Percentiles rank a stretch among this genome's conserved stretches.
Evolutionary conservation across 2,797 vertebrate genomes (phyloP).

Genomic region (Sebastes vulpes): DNA sequence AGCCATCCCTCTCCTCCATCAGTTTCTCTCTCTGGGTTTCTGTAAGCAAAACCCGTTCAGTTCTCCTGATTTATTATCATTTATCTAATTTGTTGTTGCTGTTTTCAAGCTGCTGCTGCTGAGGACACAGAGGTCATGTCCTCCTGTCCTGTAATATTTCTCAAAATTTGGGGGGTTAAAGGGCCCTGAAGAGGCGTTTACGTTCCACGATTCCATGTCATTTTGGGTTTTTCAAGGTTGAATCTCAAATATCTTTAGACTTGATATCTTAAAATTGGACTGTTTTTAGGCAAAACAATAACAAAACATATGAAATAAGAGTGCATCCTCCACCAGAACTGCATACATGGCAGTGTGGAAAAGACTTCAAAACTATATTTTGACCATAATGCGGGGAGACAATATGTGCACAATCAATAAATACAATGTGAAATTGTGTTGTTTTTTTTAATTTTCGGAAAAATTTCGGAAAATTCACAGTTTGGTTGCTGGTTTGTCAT

Average conservation of each 20-base stretch:
- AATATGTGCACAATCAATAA: neutral
- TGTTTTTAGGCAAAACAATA: neutral
- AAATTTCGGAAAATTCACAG: no score
- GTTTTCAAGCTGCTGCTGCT: neutral
- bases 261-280: neutral
- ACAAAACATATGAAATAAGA: neutral
- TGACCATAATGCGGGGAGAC: neutral
- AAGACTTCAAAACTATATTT: neutral
- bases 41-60: neutral
- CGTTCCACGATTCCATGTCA: neutral
- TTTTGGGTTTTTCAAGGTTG: no score
- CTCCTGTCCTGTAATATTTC: neutral
- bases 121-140: neutral
- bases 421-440: neutral
- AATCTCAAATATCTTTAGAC: neutral
- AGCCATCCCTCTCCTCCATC: neutral
- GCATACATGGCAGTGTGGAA: neutral
- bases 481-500: no score
- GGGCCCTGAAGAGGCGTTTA: neutral
- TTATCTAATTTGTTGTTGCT: neutral
- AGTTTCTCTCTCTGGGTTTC: neutral
- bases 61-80: neutral
- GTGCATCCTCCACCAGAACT: no score
- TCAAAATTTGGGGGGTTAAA: neutral
- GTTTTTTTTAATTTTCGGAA: no score